A percentile compares a stretch with the other conserved stretches of the same genome.
phyloP scores from a whole-genome alignment of 2,888 invertebrate genomes.

The Trachelus tabidus region DNA sequence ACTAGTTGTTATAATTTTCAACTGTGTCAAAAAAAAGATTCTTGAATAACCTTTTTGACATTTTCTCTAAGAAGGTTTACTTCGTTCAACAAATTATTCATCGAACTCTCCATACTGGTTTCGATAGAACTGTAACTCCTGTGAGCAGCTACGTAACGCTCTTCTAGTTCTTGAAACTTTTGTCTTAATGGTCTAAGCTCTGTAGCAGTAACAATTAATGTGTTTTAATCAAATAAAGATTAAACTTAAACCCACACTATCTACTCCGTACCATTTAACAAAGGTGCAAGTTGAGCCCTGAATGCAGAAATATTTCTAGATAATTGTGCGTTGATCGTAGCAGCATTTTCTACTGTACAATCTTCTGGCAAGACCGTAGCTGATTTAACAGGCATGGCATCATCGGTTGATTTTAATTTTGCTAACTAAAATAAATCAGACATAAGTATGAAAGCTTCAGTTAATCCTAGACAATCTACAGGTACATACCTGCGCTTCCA shows the following conservation, averaged over 20 bases:
- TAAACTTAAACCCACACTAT: not conserved
- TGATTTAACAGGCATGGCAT: conserved; percentile 14
- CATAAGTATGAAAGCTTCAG: not conserved
- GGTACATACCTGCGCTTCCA: conserved; percentile 70
- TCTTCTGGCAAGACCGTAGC: conserved; percentile 35
- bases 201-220: conserved; percentile 21
- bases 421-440: conserved; percentile 20
- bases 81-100: conserved; percentile 60
- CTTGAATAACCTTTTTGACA: conserved; percentile 68
- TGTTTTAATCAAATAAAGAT: not conserved
- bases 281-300: conserved; percentile 40
- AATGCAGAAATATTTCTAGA: conserved; percentile 36
- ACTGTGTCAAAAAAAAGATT: conserved; percentile 41
- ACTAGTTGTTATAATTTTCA: not conserved
- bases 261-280: conserved; percentile 45
- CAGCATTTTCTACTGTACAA: conserved; percentile 45
- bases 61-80: conserved; percentile 61
- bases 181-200: conserved; percentile 75
- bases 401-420: conserved; percentile 24
- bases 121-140: conserved; percentile 70
- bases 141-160: conserved; percentile 73
- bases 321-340: conserved; percentile 44
- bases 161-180: conserved; percentile 73
- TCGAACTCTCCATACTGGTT: conserved; percentile 69
- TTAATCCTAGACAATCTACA: not conserved